These are phyloP conservation scores for Uloborus plumipes DNA, from an alignment of 2,888 invertebrate species.

Conservation along the genomic window DNA sequence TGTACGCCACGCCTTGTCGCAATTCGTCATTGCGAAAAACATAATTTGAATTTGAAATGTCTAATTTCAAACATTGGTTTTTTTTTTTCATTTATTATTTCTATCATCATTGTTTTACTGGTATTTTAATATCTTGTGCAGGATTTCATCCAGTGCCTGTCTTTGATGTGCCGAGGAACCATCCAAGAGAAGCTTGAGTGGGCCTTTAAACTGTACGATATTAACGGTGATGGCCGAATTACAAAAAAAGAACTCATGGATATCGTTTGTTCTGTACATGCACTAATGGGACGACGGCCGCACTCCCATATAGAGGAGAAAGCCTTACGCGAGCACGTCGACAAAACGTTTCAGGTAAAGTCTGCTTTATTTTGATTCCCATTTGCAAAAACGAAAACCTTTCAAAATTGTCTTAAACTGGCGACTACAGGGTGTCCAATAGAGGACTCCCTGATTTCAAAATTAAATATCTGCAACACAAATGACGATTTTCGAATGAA, in stretches of 20 bases:
- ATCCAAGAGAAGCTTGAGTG: slow-evolving; percentile 73
- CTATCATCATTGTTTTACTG: neutral
- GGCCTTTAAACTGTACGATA: slow-evolving; percentile 74
- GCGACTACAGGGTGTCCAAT: too few relatives aligned
- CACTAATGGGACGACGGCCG: slow-evolving; percentile 73
- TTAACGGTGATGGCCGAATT: slow-evolving; percentile 73
- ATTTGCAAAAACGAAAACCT: too few relatives aligned
- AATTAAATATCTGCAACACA: too few relatives aligned
- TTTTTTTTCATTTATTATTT: too few relatives aligned
- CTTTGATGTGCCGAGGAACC: slow-evolving; percentile 73
- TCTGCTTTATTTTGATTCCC: too few relatives aligned
- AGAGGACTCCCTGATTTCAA: too few relatives aligned
- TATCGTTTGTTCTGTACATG: slow-evolving; percentile 73
- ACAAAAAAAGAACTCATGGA: slow-evolving; percentile 74
- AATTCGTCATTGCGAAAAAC: too few relatives aligned
- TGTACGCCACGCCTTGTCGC: too few relatives aligned
- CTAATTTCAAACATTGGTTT: too few relatives aligned
- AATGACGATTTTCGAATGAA: too few relatives aligned
- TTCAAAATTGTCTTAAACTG: too few relatives aligned
- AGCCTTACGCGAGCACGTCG: slow-evolving; percentile 73
- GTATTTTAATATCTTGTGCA: slow-evolving; percentile 64
- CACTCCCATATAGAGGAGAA: slow-evolving; percentile 71
- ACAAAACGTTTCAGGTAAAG: slow-evolving; percentile 73
- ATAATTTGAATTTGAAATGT: too few relatives aligned
- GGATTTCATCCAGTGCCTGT: slow-evolving; percentile 74